Evolutionary conservation across 2,113 vertebrate species (phyloP).

Genomic region (Rousettus leschenaultii): DNA sequence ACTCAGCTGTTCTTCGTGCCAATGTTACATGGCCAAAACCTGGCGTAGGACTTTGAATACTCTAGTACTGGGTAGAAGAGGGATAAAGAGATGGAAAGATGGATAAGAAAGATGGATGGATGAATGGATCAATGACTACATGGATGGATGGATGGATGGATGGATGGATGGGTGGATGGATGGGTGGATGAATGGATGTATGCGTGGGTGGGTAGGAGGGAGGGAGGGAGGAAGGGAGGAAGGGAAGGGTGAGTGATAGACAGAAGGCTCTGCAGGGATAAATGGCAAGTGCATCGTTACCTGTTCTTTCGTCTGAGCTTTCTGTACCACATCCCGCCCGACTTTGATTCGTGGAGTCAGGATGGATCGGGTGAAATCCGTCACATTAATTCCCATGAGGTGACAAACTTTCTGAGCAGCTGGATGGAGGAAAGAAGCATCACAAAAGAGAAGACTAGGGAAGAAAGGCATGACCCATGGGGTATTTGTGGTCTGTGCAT

Average conservation of each 20-base stretch:
- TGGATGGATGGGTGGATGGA: too few relatives aligned
- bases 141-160: too few relatives aligned
- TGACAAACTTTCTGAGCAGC: conserved; percentile 97
- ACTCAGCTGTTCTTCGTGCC: background rate
- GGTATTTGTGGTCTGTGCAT: background rate
- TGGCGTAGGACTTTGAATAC: background rate
- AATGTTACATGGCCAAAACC: background rate
- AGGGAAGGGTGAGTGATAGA: background rate
- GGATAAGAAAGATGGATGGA: fast-evolving
- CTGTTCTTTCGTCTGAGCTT: conserved; percentile 98
- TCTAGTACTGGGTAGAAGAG: background rate
- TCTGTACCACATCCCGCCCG: conserved; percentile 95
- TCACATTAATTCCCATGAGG: conserved; percentile 95
- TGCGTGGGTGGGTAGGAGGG: too few relatives aligned
- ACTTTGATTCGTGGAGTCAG: conserved; percentile 97
- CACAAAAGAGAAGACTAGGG: background rate
- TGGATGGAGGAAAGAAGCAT: conserved; percentile 65
- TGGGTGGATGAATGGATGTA: too few relatives aligned
- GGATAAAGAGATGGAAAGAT: background rate
- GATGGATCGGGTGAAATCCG: conserved; percentile 93
- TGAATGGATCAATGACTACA: too few relatives aligned
- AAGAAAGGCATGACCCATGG: background rate
- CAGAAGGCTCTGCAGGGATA: background rate
- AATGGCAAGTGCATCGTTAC: conserved; percentile 73
- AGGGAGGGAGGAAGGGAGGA: too few relatives aligned